A percentile compares a stretch with the other conserved stretches of the same genome.
phyloP scores from a whole-genome alignment of 2,888 invertebrate genomes.

The Pseudoips prasinana region DNA sequence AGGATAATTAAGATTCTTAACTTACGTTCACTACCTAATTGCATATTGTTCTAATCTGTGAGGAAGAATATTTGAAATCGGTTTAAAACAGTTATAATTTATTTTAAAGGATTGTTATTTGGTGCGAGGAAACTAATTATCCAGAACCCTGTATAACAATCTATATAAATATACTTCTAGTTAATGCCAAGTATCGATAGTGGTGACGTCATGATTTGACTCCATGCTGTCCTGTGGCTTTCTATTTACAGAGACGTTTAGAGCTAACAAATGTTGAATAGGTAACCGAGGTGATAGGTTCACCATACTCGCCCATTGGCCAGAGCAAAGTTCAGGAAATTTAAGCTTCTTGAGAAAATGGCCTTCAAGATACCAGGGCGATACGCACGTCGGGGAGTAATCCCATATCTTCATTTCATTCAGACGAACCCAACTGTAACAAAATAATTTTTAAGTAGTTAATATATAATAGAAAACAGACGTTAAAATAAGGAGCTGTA shows the following conservation, averaged over 20 bases:
- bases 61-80: too few relatives aligned
- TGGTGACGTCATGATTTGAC: conserved; percentile 67
- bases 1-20: too few relatives aligned
- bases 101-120: too few relatives aligned
- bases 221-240: conserved; percentile 77
- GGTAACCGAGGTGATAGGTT: conserved; percentile 85
- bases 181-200: conserved; percentile 60
- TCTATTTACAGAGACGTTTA: conserved; percentile 74
- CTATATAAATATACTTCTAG: too few relatives aligned
- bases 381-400: conserved; percentile 86
- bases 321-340: conserved; percentile 88
- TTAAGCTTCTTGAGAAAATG: conserved; percentile 85
- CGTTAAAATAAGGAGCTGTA: too few relatives aligned
- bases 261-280: conserved; percentile 73
- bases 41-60: too few relatives aligned
- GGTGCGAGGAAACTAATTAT: too few relatives aligned
- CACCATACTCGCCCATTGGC: conserved; percentile 90
- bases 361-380: conserved; percentile 87
- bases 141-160: too few relatives aligned
- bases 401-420: conserved; percentile 87
- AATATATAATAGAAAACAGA: too few relatives aligned
- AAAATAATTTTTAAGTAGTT: conserved; percentile 7
- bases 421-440: conserved; percentile 84
- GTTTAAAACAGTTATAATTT: too few relatives aligned
- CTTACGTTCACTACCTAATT: too few relatives aligned